These are phyloP conservation scores for Indicator indicator DNA, from an alignment of 2,113 vertebrate genomes.

Conservation along the genomic window DNA sequence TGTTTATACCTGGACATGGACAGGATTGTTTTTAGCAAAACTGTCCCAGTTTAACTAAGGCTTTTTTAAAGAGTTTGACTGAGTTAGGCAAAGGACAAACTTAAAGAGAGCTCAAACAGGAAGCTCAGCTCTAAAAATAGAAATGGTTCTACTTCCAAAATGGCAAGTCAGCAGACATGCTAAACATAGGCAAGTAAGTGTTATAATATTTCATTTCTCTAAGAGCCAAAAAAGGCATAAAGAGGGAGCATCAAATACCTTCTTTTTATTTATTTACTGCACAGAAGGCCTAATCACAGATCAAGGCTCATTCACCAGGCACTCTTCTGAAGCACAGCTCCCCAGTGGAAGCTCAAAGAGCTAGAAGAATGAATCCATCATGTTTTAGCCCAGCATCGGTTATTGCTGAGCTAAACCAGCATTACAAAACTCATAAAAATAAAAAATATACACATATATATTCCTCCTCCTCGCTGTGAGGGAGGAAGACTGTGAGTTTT, in stretches of 20 bases:
- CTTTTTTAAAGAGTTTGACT: conserved; percentile 4
- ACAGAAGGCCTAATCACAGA: background rate
- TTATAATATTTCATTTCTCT: conserved; percentile 14
- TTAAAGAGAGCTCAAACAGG: conserved; percentile 52
- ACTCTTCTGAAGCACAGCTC: background rate
- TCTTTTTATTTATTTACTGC: background rate
- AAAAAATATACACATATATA: background rate
- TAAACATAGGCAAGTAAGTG: conserved; percentile 28
- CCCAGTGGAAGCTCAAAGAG: background rate
- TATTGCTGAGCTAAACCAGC: background rate
- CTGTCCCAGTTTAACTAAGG: background rate
- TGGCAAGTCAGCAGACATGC: conserved; percentile 53
- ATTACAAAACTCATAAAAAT: background rate
- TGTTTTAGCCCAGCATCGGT: background rate
- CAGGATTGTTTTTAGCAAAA: conserved; percentile 26
- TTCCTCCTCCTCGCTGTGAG: background rate
- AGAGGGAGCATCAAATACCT: background rate
- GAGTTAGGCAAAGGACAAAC: conserved; percentile 38
- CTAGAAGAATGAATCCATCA: background rate
- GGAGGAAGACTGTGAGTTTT: background rate
- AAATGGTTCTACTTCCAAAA: conserved; percentile 51
- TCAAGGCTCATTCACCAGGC: background rate
- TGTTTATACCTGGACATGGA: background rate
- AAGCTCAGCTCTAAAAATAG: conserved; percentile 66
- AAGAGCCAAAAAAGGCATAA: background rate